Conservation (phyloP, 2,888 invertebrate genomes). For the Pachydiplax longipennis region DNA sequence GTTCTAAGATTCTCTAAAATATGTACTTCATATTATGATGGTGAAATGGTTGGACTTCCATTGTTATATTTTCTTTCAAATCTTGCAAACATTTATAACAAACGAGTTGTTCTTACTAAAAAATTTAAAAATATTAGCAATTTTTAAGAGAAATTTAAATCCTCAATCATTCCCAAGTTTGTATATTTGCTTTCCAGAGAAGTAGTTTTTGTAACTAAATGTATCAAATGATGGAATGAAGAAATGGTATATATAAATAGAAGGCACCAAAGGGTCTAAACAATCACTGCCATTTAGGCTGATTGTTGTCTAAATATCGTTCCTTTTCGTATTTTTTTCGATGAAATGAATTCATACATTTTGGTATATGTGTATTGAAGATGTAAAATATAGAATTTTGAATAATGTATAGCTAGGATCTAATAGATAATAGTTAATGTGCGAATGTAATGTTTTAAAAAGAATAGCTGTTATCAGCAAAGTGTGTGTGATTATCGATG, state of each 20-base stretch:
- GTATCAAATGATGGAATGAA: background rate
- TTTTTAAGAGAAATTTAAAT: constrained; percentile 26
- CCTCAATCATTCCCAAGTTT: constrained; percentile 11
- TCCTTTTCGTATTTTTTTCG: constrained; percentile 37
- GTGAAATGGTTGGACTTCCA: background rate
- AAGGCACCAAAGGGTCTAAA: constrained; percentile 13
- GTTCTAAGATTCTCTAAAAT: background rate
- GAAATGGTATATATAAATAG: background rate
- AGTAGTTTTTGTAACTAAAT: constrained; percentile 30
- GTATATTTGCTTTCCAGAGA: constrained; percentile 39
- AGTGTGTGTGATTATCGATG: constrained; percentile 6
- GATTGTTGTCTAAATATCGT: constrained; percentile 31
- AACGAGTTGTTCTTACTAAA: constrained; percentile 24
- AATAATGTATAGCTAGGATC: background rate
- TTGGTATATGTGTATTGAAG: constrained; percentile 5
- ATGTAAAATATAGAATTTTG: background rate
- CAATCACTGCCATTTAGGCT: constrained; percentile 41
- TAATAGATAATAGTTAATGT: constrained; percentile 10
- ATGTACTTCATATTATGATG: background rate
- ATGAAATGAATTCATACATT: constrained; percentile 28
- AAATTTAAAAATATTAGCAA: constrained; percentile 9
- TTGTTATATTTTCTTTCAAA: constrained; percentile 28
- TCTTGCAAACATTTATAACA: constrained; percentile 10
- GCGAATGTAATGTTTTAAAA: constrained; percentile 35
- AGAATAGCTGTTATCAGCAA: constrained; percentile 37